Percentiles rank a stretch among this genome's conserved stretches.
Evolutionary conservation across 53 echinoderm and acorn worm genomes (phyloP).

Genomic region (Astropecten irregularis): DNA sequence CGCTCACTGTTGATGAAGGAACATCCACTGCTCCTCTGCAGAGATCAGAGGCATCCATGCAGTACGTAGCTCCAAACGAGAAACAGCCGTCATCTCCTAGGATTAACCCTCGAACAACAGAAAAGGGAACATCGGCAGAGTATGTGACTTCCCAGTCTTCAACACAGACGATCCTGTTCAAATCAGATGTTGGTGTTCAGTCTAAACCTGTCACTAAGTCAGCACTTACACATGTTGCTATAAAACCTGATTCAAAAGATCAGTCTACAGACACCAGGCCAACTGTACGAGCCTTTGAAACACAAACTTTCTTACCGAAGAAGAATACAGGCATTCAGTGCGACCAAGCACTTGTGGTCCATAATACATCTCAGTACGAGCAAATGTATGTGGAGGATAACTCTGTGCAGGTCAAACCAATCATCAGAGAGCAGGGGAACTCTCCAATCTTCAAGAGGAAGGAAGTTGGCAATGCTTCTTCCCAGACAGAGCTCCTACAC

Average conservation of each 20-base stretch:
- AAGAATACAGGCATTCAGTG: conserved; percentile 55
- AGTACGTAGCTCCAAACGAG: conserved; percentile 49
- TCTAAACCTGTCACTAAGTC: conserved; percentile 48
- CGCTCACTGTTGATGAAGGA: conserved; percentile 66
- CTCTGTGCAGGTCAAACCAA: conserved; percentile 71
- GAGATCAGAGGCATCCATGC: conserved; percentile 44
- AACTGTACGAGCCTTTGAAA: conserved; percentile 46
- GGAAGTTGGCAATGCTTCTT: conserved; percentile 53
- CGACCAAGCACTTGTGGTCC: conserved; percentile 24
- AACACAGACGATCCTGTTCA: conserved; percentile 38
- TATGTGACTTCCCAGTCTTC: conserved; percentile 21
- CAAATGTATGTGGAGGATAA: conserved; percentile 56
- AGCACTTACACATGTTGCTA: not conserved
- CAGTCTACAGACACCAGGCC: conserved; percentile 49
- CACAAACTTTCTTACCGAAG: conserved; percentile 27
- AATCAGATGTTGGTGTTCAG: conserved; percentile 50
- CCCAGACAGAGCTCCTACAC: conserved; percentile 23
- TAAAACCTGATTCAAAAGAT: conserved; percentile 55
- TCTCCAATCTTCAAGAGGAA: conserved; percentile 69
- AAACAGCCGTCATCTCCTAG: conserved; percentile 12
- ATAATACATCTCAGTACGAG: conserved; percentile 69
- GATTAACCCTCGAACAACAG: conserved; percentile 3
- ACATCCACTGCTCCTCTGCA: conserved; percentile 33
- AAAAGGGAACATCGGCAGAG: conserved; percentile 35
- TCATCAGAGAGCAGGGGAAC: conserved; percentile 67